These are phyloP conservation scores for Proisotoma minuta DNA, from an alignment of 2,888 invertebrate genomes.

Conservation along the genomic window DNA sequence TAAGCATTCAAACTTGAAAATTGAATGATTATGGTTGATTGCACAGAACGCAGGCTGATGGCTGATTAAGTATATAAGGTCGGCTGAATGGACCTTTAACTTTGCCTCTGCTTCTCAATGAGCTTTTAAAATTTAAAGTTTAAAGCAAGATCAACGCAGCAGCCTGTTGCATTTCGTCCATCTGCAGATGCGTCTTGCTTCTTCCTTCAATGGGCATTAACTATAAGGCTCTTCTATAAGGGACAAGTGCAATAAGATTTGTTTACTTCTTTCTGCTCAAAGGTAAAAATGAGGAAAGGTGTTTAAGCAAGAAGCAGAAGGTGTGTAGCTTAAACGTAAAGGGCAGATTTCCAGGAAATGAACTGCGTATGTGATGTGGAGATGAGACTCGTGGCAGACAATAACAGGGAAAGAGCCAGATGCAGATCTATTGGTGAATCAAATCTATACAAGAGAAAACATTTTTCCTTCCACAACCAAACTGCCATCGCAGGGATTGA, in stretches of 20 bases:
- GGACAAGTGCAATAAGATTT: neutral
- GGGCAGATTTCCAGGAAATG: no score
- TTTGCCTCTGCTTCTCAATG: neutral
- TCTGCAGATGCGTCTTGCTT: slow-evolving; percentile 1
- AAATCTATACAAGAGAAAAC: no score
- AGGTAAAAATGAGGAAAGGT: no score
- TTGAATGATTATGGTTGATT: slow-evolving; percentile 5
- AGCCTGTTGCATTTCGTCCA: slow-evolving; percentile 3
- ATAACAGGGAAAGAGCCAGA: no score
- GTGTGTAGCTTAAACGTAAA: no score
- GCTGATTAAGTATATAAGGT: slow-evolving; percentile 5
- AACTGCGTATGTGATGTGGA: no score
- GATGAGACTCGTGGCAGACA: no score
- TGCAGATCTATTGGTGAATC: no score
- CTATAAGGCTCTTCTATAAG: neutral
- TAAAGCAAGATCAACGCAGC: neutral
- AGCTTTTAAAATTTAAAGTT: slow-evolving; percentile 1
- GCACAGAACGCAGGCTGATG: neutral
- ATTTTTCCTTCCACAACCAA: no score
- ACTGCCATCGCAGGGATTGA: no score
- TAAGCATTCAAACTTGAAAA: neutral
- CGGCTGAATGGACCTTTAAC: neutral
- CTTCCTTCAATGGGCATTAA: neutral
- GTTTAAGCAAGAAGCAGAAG: no score
- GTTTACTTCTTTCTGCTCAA: neutral